Base-by-base conservation (phyloP, 2,888 invertebrate species). In the Belgica antarctica region DNA sequence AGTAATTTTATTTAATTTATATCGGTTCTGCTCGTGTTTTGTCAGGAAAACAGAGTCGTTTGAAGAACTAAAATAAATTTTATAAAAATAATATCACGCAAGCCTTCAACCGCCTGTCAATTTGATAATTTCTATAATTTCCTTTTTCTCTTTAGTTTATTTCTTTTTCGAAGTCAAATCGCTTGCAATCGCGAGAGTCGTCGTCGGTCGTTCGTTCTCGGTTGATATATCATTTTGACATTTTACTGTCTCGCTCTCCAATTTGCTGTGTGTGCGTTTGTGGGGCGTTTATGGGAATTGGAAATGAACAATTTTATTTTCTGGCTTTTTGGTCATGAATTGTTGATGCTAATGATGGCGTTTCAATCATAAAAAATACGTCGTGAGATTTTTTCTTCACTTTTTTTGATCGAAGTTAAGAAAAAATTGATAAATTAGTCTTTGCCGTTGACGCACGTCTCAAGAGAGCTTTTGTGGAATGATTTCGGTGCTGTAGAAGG, bases 71-170 rank as follows among this genome's bases (percentile, higher is more conserved):
- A n/a, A n/a, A n/a, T n/a, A n/a, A n/a, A n/a, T n/a, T n/a, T n/a
- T n/a, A 68, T 52, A 68, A 68, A 68, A 68, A 68, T 68, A 68
- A 57, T 68, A 68, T 57, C 68, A 68, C 68, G 68, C 68, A 68
- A 57, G 31, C 68, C 47, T 66, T 66, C 47, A 36, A 66, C 27
- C 59, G 57, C 19, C 68, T 68, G 68, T 68, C 68, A 68, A 68
- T 68, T 68, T 68, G 68, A 68, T 68, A 68, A 68, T 68, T 68
- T 68, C 68, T 52, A 68, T 68, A 68, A 68, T 68, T 68, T 68
- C 34, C 19, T 68, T 17, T 36, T 36, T 65, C 15, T 47, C 68
- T 34, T 68, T 68, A 24, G 7, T 19, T 63, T 17, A 15, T 36
- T 52, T 52, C 12, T 52, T 4, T 52, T 52, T 52, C 52, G 59